Evolutionary conservation across 1,140 invertebrate species (phyloP), one percentile per base, ranked within the genome.

Genomic region (Dufourea novaeangliae): DNA sequence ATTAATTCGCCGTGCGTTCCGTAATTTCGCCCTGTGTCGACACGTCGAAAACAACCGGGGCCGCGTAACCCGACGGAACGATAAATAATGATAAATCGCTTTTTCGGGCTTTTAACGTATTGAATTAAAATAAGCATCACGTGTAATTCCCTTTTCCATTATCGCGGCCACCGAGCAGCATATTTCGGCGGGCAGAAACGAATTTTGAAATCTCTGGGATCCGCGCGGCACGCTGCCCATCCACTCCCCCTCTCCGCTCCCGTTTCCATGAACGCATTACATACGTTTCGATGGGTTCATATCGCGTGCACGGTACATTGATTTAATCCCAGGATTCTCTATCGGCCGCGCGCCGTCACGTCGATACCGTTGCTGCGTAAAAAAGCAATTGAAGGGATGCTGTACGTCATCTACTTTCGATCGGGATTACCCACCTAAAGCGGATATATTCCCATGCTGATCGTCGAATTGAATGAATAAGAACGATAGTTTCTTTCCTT

Each of bases 241-340:
- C 63, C 78, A n/a, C n/a, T n/a, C n/a, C n/a, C n/a, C n/a, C n/a
- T n/a, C 2, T 1, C 20, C 46, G 20, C 20, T 17, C 7, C 46
- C 20, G 46, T 50, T 50, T 76, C 78, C 80, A 80, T 74, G 79
- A 67, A 64, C 83, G 79, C 74, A 78, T 85, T 85, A 85, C 79
- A 74, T 59, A 84, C 83, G 83, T 84, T 84, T 61, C 73, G 66
- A 67, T 84, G 82, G 54, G 74, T 64, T 78, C 83, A 84, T 85
- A 85, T 85, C 83, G 82, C 74, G 41, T 78, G 66, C 70, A 85
- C 83, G 83, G 64, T 85, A 85, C 83, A 85, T 85, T 85, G 83
- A 85, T 85, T 85, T 85, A 85, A 85, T 85, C 83, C 82, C 61
- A 7, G 39, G 79, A 78, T 85, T 78, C 82, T 81, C 74, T 78